Evolutionary conservation across 2,888 invertebrate species (phyloP), one percentile per base, ranked within the genome.

Genomic region (Cephus pulcher): DNA sequence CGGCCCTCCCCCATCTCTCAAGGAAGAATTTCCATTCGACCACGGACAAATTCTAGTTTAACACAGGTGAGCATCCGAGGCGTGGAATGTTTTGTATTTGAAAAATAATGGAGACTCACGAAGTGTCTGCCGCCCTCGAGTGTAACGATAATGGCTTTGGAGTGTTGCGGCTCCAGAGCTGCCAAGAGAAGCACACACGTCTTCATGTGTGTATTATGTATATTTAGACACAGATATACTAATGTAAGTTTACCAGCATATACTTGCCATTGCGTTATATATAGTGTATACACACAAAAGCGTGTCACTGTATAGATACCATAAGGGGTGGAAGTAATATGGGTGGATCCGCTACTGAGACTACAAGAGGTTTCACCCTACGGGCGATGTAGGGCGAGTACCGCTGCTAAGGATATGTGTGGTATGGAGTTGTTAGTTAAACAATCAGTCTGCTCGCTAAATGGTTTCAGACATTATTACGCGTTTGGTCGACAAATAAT

Each of bases 141-240:
- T 84, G 85, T 86, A 86, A 88, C 87, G 87, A 86, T 89, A 89
- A 89, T 89, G 88, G 88, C 85, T 89, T 87, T 88, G 82, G 86
- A 89, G 85, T 88, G 87, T 87, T 86, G 86, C 85, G 86, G 83
- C 83, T 86, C 77, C 77, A 23, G 78, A 56, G 76, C 76, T 81
- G 71, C 40, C 33, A 68, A 81, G 77, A 79, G 40, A 77, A 37
- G 76, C 40, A 34, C 56, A 56, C 15, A 11, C 11, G 32, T 73
- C 37, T 33, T 73, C 78, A 40, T 40, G 69, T 23, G n/a, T 68
- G 34, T 69, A 34, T 69, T 75, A 74, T 34, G 35, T 75, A 73
- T 71, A 40, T 71, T 77, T 56, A 37, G 33, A 35, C 75, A 35
- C 69, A 69, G 74, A 75, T 69, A 79, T 75, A 79, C 75, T 76